A percentile compares a stretch with the other conserved stretches of the same genome.
phyloP scores from a whole-genome alignment of 2,797 vertebrate genomes.

The Sebastes taczanowskii region DNA sequence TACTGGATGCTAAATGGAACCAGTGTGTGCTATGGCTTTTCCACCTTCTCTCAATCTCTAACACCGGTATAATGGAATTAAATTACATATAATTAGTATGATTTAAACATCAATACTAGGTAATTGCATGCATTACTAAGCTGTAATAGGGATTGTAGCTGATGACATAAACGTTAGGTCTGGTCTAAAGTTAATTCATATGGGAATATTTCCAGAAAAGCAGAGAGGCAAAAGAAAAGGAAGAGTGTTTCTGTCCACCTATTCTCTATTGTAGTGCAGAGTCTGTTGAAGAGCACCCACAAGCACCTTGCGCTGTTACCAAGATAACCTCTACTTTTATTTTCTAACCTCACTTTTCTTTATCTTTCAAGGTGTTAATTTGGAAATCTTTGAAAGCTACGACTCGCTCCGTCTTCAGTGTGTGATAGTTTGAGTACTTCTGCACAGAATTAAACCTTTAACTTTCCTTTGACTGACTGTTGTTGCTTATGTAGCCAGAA shows the following conservation, averaged over 20 bases:
- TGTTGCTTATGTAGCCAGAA: neutral
- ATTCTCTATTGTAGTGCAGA: neutral
- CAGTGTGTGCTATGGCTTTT: neutral
- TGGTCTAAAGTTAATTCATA: constrained; percentile 10
- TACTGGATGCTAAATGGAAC: neutral
- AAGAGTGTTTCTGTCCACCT: neutral
- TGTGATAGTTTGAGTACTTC: neutral
- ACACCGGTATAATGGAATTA: neutral
- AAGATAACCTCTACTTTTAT: constrained; percentile 8
- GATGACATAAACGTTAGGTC: constrained; percentile 4
- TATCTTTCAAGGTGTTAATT: neutral
- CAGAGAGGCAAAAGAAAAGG: neutral
- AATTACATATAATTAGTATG: constrained; percentile 20
- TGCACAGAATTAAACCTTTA: neutral
- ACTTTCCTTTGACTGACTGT: neutral
- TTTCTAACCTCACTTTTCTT: neutral
- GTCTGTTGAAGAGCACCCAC: neutral
- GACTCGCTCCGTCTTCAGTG: neutral
- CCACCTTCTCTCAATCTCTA: neutral
- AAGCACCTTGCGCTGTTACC: neutral
- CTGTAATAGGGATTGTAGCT: neutral
- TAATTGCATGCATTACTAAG: constrained; percentile 15
- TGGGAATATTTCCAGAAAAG: too few species aligned
- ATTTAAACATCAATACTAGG: constrained; percentile 1
- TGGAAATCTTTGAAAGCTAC: neutral